Evolutionary conservation across 1,140 invertebrate genomes (phyloP).

Genomic region (Magallana angulata): DNA sequence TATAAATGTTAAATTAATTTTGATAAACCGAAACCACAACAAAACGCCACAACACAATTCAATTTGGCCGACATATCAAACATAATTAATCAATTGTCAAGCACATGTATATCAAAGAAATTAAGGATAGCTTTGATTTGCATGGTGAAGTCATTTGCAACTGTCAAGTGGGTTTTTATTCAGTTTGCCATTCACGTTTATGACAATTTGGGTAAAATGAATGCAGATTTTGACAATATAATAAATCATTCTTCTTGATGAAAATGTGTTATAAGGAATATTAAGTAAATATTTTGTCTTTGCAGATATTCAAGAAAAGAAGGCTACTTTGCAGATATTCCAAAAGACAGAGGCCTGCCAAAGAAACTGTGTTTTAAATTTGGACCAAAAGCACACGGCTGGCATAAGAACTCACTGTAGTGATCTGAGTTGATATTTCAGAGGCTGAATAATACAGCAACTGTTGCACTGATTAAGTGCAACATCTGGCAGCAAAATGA

Average conservation of each 20-base stretch:
- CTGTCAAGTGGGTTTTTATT: not conserved
- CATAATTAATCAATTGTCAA: not conserved
- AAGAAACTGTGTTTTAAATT: conserved; percentile 83
- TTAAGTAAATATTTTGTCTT: conserved; percentile 30
- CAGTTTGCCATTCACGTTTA: not conserved
- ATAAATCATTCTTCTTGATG: too few relatives aligned
- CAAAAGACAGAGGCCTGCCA: conserved; percentile 81
- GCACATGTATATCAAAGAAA: not conserved
- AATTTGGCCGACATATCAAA: not conserved
- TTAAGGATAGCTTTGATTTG: conserved; percentile 11
- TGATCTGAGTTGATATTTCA: not conserved
- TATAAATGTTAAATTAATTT: too few relatives aligned
- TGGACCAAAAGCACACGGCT: conserved; percentile 77
- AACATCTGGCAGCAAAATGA: not conserved
- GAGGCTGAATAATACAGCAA: not conserved
- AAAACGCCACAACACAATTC: too few relatives aligned
- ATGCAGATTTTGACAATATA: too few relatives aligned
- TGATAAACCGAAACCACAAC: too few relatives aligned
- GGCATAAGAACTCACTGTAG: conserved; percentile 44
- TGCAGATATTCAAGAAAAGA: conserved; percentile 81
- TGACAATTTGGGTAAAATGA: too few relatives aligned
- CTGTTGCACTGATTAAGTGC: not conserved
- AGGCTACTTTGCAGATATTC: conserved; percentile 81
- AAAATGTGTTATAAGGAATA: not conserved
- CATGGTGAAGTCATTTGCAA: not conserved